Evolutionary conservation across 2,113 vertebrate species (phyloP), one percentile per base, ranked within the genome.

Genomic region (Puntigrus tetrazona): DNA sequence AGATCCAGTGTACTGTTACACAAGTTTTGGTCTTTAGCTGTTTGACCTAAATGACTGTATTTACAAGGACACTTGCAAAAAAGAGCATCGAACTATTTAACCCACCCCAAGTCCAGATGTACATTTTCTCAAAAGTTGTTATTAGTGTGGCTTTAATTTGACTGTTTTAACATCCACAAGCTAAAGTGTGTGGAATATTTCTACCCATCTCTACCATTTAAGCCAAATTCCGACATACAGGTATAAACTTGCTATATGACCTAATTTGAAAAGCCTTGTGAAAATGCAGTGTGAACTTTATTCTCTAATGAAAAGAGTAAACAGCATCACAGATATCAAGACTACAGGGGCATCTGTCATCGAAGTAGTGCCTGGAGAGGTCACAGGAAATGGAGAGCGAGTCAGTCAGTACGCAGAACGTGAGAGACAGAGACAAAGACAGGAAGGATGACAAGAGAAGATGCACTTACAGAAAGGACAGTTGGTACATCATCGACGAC

Each of bases 321-420:
- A 72, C 29, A 36, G 63, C 57, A 38, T 65, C 55, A 41, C 80
- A 78, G 72, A 84, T 86, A 84, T 86, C 82, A 84, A 61, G 84
- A 87, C 67, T 67, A 67, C 31, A 52, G 14, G 29, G 72, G 67
- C 76, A 74, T 63, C 45, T 83, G 27, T 80, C 84, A 85, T 69
- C 29, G 1, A 52, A 81, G 38, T 25, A 14, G 70, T 27, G 65
- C 73, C 47, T 63, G 45, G 36, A 82, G 79, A 84, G 83, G 80
- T 83, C 78, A 89, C 22, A 85, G 78, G 75, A 81, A 86, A 85
- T 27, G 77, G 63, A 88, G 80, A 61, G 31, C 20, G 27, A 82
- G 41, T n/a, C 13, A 6, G 45, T 27, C 75, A 50, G 22, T n/a
- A 41, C 75, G 63, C 52, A 52, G 70, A 76, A 22, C 18, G 61